These are phyloP conservation scores for Gephyroberyx darwinii DNA, from an alignment of 2,797 vertebrate genomes.

Conservation along the genomic window DNA sequence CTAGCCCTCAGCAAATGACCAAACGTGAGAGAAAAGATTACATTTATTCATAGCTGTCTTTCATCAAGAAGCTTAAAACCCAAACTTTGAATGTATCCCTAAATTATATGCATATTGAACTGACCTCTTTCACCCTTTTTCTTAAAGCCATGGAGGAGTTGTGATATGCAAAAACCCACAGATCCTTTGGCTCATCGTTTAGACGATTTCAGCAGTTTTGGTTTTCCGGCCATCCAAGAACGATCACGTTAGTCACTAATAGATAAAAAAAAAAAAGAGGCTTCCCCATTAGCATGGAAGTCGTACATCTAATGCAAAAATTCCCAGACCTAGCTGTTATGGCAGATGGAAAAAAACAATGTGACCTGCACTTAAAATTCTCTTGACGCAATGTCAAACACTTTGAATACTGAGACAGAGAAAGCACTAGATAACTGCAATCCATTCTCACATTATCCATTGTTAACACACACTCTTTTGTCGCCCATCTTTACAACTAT, in stretches of 20 bases:
- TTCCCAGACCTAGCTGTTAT: slow-evolving; percentile 44
- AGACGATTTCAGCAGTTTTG: slow-evolving; percentile 83
- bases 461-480: slow-evolving; percentile 69
- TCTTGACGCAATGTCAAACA: slow-evolving; percentile 61
- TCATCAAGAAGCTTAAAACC: slow-evolving; percentile 82
- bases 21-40: slow-evolving; percentile 78
- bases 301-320: slow-evolving; percentile 54
- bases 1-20: slow-evolving; percentile 74
- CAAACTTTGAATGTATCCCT: slow-evolving; percentile 79
- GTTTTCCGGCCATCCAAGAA: slow-evolving; percentile 61
- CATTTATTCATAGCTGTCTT: slow-evolving; percentile 81
- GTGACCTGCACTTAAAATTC: slow-evolving; percentile 55
- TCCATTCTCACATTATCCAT: slow-evolving; percentile 66
- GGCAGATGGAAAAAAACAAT: slow-evolving; percentile 55
- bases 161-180: slow-evolving; percentile 78
- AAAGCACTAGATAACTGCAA: slow-evolving; percentile 58
- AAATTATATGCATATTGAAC: slow-evolving; percentile 82
- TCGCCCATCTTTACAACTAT: slow-evolving; percentile 65
- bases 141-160: slow-evolving; percentile 75
- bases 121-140: slow-evolving; percentile 79
- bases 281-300: slow-evolving; percentile 67
- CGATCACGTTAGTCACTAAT: slow-evolving; percentile 69
- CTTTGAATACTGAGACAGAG: slow-evolving; percentile 39
- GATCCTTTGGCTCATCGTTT: slow-evolving; percentile 78
- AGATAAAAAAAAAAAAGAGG: slow-evolving; percentile 63